These are phyloP conservation scores for Saimiri boliviensis DNA, from an alignment of 2,113 vertebrate genomes.

Conservation along the genomic window DNA sequence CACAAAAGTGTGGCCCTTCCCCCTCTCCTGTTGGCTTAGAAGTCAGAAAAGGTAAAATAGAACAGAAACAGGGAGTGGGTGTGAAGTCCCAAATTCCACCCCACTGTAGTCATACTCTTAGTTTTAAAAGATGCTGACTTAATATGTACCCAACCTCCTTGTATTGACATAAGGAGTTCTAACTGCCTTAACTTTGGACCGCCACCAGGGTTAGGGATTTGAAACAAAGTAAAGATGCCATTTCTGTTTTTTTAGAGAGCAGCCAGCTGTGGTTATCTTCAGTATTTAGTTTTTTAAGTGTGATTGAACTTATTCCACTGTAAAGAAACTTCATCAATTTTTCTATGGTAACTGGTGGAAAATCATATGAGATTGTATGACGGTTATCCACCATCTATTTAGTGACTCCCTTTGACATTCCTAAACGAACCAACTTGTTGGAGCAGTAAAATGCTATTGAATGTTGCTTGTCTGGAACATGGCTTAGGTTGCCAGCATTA, in stretches of 20 bases:
- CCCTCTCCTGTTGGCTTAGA: not conserved
- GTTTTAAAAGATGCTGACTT: not conserved
- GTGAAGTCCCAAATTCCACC: not conserved
- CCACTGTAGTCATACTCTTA: not conserved
- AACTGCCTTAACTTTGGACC: not conserved
- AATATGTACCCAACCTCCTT: not conserved
- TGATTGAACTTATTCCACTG: not conserved
- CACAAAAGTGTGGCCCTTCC: not conserved
- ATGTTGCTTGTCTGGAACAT: not conserved
- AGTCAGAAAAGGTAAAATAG: not conserved
- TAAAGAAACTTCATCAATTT: conserved; percentile 3
- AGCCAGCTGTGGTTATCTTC: not conserved
- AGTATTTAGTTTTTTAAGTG: not conserved
- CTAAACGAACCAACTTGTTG: not conserved
- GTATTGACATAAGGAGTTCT: not conserved
- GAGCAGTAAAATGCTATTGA: not conserved
- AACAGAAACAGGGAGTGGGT: not conserved
- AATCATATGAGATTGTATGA: not conserved
- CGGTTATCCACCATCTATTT: not conserved
- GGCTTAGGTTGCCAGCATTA: not conserved
- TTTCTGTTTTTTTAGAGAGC: not conserved
- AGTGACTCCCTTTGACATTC: not conserved
- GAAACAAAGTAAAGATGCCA: not conserved
- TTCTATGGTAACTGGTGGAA: not conserved
- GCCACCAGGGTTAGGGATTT: not conserved